Evolutionary conservation across 2,888 invertebrate genomes (phyloP), one percentile per base, ranked within the genome.

Genomic region (Drosophila meridiana): DNA sequence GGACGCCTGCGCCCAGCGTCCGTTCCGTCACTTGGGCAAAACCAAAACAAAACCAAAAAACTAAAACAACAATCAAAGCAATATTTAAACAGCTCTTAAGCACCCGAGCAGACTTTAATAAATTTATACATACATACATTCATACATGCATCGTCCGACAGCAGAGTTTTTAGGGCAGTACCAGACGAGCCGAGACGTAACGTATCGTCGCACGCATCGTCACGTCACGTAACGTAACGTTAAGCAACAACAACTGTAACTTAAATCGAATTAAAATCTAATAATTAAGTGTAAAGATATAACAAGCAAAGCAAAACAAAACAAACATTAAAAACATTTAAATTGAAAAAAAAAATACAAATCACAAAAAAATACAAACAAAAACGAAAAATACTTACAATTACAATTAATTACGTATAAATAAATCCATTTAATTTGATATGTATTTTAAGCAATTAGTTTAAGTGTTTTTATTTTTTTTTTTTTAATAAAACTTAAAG

Each of bases 381-480:
- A 65, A 69, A 63, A 59, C 28, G 55, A 30, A 61, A 59, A 70
- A 75, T 61, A 69, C 64, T 69, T 75, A 78, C 63, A 76, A 67
- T 69, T 67, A 73, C 64, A 70, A 73, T 48, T 82, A 80, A 78
- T 67, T 77, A 73, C 67, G 67, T 69, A 82, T 50, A 76, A 68
- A 70, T 63, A 76, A 82, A 80, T 80, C 72, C 79, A 87, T 76
- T 81, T 76, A 77, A 86, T 76, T 79, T 78, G 80, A 76, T 84
- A 90, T 79, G 56, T 80, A 82, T 72, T 78, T 80, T 90, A 87
- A 81, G 89, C 72, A 72, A 67, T 76, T 88, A 86, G 83, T 75
- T 86, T 87, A 87, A 87, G 86, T 90, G 89, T 87, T 90, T 90
- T 90, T 87, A 76, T 88, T 88, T 89, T 87, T 82, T 57, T 80